Conservation (phyloP, 2,113 vertebrate species). For the Tachysurus fulvidraco region DNA sequence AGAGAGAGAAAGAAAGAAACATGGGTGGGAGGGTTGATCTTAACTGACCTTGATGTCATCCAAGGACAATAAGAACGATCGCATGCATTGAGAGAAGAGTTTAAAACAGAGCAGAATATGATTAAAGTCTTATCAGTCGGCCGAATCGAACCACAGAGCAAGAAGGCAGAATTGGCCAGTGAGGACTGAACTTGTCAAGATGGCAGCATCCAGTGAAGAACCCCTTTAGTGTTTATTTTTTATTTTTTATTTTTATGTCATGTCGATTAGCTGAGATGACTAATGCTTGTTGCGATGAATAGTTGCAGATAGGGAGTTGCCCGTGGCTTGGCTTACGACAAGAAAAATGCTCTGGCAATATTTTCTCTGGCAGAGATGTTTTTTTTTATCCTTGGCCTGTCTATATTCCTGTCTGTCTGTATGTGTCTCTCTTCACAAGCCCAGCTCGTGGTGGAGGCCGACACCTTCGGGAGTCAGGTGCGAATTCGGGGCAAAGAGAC, state of each 20-base stretch:
- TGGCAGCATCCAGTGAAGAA: conserved; percentile 1
- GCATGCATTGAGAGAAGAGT: background rate
- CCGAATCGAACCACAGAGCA: conserved; percentile 4
- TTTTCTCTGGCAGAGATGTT: conserved; percentile 40
- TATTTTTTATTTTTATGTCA: background rate
- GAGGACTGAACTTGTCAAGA: conserved; percentile 45
- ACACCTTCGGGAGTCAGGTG: conserved; percentile 89
- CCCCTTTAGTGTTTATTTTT: background rate
- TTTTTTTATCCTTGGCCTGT: background rate
- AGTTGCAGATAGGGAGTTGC: conserved; percentile 43
- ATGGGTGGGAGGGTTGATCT: conserved; percentile 61
- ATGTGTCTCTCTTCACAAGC: conserved; percentile 76
- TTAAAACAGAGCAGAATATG: conserved; percentile 6
- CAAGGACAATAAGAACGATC: conserved; percentile 7
- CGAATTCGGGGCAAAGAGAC: conserved; percentile 88
- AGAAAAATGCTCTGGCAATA: conserved; percentile 39
- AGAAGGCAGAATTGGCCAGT: conserved; percentile 25
- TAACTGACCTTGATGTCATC: conserved; percentile 61
- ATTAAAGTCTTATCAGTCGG: conserved; percentile 40
- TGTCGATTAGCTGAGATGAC: conserved; percentile 19
- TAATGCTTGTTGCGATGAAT: conserved; percentile 15
- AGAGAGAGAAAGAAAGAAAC: background rate
- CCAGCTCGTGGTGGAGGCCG: conserved; percentile 90
- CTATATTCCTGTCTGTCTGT: conserved; percentile 45
- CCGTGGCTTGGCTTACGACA: conserved; percentile 19